Conservation (phyloP, 2,888 invertebrate species). For the Acleris laterana region DNA sequence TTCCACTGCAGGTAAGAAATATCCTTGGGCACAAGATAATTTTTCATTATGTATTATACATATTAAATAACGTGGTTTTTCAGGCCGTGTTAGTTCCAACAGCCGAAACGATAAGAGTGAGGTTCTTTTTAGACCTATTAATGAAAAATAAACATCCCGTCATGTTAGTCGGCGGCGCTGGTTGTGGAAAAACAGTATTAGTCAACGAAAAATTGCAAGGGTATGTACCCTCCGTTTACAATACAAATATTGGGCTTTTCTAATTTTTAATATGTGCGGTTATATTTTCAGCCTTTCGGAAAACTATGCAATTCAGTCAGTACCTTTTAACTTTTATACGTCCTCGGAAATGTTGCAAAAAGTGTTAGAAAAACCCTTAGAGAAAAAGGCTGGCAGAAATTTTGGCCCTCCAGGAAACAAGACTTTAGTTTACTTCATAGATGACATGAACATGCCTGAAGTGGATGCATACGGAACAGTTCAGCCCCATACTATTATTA, state of each 20-base stretch:
- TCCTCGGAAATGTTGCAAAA: conserved; percentile 97
- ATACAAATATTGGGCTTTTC: no score
- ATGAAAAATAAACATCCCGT: conserved; percentile 95
- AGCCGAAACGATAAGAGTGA: conserved; percentile 94
- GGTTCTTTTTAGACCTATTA: conserved; percentile 94
- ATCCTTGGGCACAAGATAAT: no score
- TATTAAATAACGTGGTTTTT: conserved; percentile 44
- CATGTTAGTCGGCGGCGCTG: conserved; percentile 97
- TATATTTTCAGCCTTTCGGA: conserved; percentile 86
- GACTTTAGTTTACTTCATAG: conserved; percentile 96
- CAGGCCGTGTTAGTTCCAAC: conserved; percentile 96
- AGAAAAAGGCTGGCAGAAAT: conserved; percentile 98
- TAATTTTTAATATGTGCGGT: conserved; percentile 55
- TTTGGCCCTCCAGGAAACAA: conserved; percentile 98
- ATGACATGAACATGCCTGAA: conserved; percentile 99
- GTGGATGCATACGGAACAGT: conserved; percentile 95
- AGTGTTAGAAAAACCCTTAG: conserved; percentile 96
- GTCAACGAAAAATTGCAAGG: conserved; percentile 88
- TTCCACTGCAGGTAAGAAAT: conserved; percentile 90
- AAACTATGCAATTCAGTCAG: conserved; percentile 94
- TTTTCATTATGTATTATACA: no score
- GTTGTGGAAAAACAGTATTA: conserved; percentile 96
- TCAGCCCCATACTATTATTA: conserved; percentile 97
- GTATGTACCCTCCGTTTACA: conserved; percentile 46
- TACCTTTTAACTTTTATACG: conserved; percentile 98